phyloP scores from a whole-genome alignment of 2,113 vertebrate genomes.

The Amphilophus citrinellus region DNA sequence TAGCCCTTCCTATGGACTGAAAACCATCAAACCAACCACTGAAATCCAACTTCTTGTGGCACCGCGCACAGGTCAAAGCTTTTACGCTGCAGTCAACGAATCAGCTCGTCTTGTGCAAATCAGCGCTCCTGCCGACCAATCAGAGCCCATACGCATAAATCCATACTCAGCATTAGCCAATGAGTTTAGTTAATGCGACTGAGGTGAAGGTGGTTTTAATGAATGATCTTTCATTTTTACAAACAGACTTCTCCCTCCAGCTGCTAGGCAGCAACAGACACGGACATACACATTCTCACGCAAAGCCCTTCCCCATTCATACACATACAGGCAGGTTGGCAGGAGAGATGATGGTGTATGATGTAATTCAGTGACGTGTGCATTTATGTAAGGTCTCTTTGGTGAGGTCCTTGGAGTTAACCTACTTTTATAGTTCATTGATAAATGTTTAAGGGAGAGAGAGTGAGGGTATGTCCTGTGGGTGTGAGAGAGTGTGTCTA shows the following conservation, averaged over 20 bases:
- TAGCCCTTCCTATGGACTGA: background rate
- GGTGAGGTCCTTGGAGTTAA: constrained; percentile 59
- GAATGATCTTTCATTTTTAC: constrained; percentile 66
- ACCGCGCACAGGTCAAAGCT: constrained; percentile 73
- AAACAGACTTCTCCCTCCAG: constrained; percentile 45
- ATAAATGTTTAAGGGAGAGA: constrained; percentile 52
- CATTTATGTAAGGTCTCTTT: constrained; percentile 71
- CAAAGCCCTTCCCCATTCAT: constrained; percentile 62
- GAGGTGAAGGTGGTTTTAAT: constrained; percentile 71
- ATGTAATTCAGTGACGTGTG: constrained; percentile 73
- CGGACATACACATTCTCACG: constrained; percentile 19
- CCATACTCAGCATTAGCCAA: constrained; percentile 45
- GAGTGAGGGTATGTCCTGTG: background rate
- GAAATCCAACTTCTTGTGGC: constrained; percentile 66
- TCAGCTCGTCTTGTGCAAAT: constrained; percentile 77
- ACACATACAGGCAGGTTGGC: constrained; percentile 33
- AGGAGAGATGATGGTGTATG: constrained; percentile 57
- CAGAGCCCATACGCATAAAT: constrained; percentile 66
- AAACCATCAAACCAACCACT: constrained; percentile 62
- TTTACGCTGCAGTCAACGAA: constrained; percentile 79
- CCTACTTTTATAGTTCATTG: constrained; percentile 63
- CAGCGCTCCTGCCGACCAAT: constrained; percentile 33
- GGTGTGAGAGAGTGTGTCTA: background rate
- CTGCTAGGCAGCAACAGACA: constrained; percentile 30
- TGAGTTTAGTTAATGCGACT: constrained; percentile 38